These are phyloP conservation scores for Seriola dumerili DNA, from an alignment of 2,113 vertebrate genomes.

Conservation along the genomic window DNA sequence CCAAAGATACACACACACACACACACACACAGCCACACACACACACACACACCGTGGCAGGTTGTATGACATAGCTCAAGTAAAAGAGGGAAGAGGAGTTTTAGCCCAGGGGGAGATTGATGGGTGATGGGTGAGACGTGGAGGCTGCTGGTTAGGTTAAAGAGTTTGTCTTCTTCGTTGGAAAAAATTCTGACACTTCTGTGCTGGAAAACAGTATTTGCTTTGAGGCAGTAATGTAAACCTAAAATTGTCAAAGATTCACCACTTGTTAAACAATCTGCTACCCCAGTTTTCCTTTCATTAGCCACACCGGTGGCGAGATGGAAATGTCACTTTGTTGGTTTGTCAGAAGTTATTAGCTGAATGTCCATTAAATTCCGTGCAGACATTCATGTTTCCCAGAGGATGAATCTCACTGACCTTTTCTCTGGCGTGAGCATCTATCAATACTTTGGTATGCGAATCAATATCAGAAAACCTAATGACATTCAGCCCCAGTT, in stretches of 20 bases:
- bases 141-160: constrained; percentile 38
- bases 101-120: constrained; percentile 54
- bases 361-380: neutral
- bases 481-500: neutral
- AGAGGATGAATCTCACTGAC: neutral
- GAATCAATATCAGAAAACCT: neutral
- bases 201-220: constrained; percentile 28
- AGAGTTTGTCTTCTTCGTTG: constrained; percentile 27
- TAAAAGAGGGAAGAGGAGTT: constrained; percentile 45
- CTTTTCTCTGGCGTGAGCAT: neutral
- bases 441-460: too few relatives aligned
- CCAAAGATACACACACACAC: neutral
- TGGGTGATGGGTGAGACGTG: constrained; percentile 30
- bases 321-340: neutral
- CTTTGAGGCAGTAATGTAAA: neutral
- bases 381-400: neutral
- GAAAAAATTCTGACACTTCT: constrained; percentile 28
- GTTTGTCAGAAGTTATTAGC: neutral
- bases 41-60: neutral
- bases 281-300: neutral
- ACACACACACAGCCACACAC: neutral
- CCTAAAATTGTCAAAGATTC: neutral
- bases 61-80: constrained; percentile 51
- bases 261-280: neutral
- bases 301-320: neutral